Evolutionary conservation across 2,888 invertebrate species (phyloP), one percentile per base, ranked within the genome.

Genomic region (Netelia inedita): DNA sequence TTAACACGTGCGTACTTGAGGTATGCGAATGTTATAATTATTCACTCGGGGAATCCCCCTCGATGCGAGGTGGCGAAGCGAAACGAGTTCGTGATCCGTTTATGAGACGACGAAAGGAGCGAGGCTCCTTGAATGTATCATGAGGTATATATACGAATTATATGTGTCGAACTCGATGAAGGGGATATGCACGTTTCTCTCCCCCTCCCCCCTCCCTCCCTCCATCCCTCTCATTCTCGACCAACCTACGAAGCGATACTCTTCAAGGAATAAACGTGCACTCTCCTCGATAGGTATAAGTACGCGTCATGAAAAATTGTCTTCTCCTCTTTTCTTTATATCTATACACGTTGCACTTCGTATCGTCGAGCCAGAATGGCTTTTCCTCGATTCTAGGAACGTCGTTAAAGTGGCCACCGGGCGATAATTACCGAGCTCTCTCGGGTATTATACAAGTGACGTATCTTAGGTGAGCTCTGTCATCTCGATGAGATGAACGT

Each of bases 21-120:
- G 74, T 71, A 74, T 65, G 57, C 46, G 21, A 65, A 71, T 65
- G 23, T 50, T 65, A 55, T 69, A 74, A 65, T 74, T 63, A 82
- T 68, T 55, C 41, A 28, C 55, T 55, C 21, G 83, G 68, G 61
- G 63, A 83, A 63, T 55, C 73, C 79, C 61, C n/a, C 28, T 28
- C 28, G 28, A 5, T 28, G 0, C 28, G 28, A 28, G 43, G 66
- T 14, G 53, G 43, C 21, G 55, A 16, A 76, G 57, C 23, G 41
- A 72, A 79, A 79, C 65, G 57, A 71, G 65, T 83, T 83, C 74
- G 79, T 69, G 83, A 79, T 74, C 19, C 23, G 74, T 71, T 71
- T 55, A 46, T 76, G 28, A 63, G 53, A 82, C 75, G 53, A 28
- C n/a, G 11, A 50, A 50, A 46, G 10, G n/a, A 71, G 2, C 16